Percentiles rank a stretch among this genome's conserved stretches.
These are phyloP conservation scores for Xestoiulus laeticollis DNA, from an alignment of 2,888 invertebrate species.

Conservation along the genomic window DNA sequence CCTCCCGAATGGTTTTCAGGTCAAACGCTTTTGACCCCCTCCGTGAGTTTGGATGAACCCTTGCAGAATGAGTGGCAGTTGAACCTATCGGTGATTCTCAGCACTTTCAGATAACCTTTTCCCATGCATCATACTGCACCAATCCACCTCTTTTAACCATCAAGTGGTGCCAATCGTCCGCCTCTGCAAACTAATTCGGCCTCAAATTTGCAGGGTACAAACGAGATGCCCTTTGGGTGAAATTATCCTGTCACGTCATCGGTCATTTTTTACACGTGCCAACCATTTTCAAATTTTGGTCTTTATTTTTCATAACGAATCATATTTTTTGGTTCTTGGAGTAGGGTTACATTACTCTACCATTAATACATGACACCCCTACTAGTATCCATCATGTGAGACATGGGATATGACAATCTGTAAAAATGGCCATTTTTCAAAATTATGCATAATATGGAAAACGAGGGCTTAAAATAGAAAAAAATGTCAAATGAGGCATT, in stretches of 20 bases:
- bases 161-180: neutral
- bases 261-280: neutral
- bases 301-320: neutral
- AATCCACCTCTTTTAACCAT: neutral
- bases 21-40: neutral
- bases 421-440: neutral
- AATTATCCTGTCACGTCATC: neutral
- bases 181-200: neutral
- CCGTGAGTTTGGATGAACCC: conserved; percentile 1
- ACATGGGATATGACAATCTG: neutral
- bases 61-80: conserved; percentile 11
- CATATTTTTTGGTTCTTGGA: neutral
- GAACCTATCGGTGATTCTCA: neutral
- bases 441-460: neutral
- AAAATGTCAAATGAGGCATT: neutral
- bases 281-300: neutral
- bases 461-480: neutral
- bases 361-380: neutral
- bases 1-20: neutral
- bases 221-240: neutral
- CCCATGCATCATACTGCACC: neutral
- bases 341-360: neutral
- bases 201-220: neutral
- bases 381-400: neutral
- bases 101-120: neutral